Conservation (phyloP, 2,113 vertebrate species). For the Perca flavescens region DNA sequence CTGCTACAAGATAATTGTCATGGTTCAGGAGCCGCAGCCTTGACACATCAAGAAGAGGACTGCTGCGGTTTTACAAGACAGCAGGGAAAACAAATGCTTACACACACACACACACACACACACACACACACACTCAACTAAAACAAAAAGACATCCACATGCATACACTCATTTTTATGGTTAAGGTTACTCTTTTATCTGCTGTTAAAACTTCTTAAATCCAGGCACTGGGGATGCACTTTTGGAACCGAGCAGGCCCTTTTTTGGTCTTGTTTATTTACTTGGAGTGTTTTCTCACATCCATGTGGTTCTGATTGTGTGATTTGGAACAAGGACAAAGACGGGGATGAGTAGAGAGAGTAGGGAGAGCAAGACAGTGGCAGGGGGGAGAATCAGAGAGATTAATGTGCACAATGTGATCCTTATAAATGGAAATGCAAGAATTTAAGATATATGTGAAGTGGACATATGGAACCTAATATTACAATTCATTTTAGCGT, state of each 20-base stretch:
- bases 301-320: constrained; percentile 77
- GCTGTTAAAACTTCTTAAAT: constrained; percentile 45
- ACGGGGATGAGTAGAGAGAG: constrained; percentile 38
- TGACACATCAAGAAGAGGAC: constrained; percentile 26
- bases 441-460: constrained; percentile 30
- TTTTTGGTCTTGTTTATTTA: constrained; percentile 68
- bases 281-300: constrained; percentile 57
- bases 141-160: constrained; percentile 12
- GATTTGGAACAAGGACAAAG: constrained; percentile 65
- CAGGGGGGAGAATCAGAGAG: constrained; percentile 27
- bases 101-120: no score
- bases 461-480: constrained; percentile 28
- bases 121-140: background rate
- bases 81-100: background rate
- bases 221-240: constrained; percentile 15
- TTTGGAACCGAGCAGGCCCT: constrained; percentile 28
- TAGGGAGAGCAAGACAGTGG: background rate
- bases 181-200: constrained; percentile 33
- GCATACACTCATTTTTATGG: background rate
- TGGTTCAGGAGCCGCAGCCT: constrained; percentile 8
- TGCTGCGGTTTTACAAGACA: constrained; percentile 34
- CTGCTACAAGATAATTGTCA: constrained; percentile 12
- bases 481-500: constrained; percentile 7
- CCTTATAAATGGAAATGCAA: constrained; percentile 34
- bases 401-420: constrained; percentile 35